Percentiles rank a stretch among this genome's conserved stretches.
These are phyloP conservation scores for Anastrepha ludens DNA, from an alignment of 1,140 invertebrate species.

Conservation along the genomic window DNA sequence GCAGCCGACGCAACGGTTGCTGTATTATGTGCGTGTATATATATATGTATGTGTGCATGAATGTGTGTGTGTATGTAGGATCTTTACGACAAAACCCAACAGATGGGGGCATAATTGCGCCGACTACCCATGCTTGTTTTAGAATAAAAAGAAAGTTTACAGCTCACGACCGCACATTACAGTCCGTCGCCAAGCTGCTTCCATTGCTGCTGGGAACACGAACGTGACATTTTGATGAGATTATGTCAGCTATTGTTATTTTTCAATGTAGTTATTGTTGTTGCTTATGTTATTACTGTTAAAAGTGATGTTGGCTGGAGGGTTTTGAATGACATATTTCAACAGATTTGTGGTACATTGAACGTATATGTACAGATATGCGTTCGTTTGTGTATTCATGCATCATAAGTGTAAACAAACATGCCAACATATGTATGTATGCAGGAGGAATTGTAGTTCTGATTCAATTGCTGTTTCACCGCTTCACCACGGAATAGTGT, in stretches of 20 bases:
- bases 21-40: background rate
- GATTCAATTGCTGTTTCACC: too few species aligned
- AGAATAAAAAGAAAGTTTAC: constrained; percentile 38
- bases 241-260: constrained; percentile 8
- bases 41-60: background rate
- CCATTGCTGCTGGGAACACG: background rate
- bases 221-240: constrained; percentile 45
- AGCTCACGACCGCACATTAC: constrained; percentile 14
- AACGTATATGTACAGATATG: background rate
- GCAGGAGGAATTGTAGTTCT: background rate
- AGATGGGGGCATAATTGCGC: background rate
- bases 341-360: background rate
- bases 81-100: too few species aligned
- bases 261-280: background rate
- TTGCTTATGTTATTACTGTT: constrained; percentile 13
- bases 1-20: too few species aligned
- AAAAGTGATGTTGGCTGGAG: background rate
- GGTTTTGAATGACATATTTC: background rate
- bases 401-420: too few species aligned
- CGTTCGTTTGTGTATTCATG: background rate
- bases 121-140: background rate
- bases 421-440: background rate
- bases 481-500: background rate
- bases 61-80: background rate
- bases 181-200: background rate